These are phyloP conservation scores for Spinibarbus caldwelli DNA, from an alignment of 2,797 vertebrate genomes.

Conservation along the genomic window DNA sequence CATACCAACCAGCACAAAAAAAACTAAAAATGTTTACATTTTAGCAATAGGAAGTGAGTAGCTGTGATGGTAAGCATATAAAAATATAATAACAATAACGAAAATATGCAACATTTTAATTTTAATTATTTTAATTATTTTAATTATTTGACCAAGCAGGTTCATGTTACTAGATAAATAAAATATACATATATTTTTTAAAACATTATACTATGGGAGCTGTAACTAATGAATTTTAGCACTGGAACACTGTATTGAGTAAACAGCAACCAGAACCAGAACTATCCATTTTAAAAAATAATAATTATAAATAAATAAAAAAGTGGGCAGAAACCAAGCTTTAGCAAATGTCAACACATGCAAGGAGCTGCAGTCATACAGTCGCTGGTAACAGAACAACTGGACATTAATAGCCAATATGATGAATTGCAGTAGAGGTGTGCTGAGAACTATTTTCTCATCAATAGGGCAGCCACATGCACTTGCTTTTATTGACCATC, in stretches of 20 bases:
- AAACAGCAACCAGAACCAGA: neutral
- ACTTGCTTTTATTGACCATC: conserved; percentile 44
- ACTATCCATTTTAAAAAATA: neutral
- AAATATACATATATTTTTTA: too few species aligned
- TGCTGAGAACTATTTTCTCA: conserved; percentile 40
- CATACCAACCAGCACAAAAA: neutral
- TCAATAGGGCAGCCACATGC: conserved; percentile 30
- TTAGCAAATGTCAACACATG: conserved; percentile 36
- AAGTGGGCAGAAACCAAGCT: conserved; percentile 1
- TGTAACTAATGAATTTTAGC: neutral
- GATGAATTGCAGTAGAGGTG: conserved; percentile 39
- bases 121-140: too few species aligned
- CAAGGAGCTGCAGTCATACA: conserved; percentile 9
- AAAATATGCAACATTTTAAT: neutral
- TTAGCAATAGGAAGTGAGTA: neutral
- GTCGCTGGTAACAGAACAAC: conserved; percentile 27
- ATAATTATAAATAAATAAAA: neutral
- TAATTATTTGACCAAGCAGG: too few species aligned
- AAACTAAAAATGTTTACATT: neutral
- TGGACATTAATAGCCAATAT: conserved; percentile 40
- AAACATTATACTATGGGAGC: neutral
- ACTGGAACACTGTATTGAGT: neutral
- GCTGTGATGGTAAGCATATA: neutral
- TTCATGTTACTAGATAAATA: neutral
- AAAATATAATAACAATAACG: neutral